A percentile compares a stretch with the other conserved stretches of the same genome.
Evolutionary conservation across 2,113 vertebrate species (phyloP).

Genomic region (Sminthopsis crassicaudata): DNA sequence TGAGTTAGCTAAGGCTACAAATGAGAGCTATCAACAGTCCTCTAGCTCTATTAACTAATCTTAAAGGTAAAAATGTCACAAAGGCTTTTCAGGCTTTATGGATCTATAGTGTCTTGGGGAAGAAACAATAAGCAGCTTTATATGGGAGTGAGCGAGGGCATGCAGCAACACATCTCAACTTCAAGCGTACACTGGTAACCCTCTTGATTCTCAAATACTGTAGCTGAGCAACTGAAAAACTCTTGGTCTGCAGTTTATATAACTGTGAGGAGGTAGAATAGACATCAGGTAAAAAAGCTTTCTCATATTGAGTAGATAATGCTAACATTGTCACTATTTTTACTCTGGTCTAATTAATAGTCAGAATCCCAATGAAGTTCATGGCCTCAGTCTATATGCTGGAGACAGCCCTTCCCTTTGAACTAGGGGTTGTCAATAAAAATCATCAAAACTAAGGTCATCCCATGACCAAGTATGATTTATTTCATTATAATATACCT

Average conservation of each 20-base stretch:
- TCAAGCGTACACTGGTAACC: neutral
- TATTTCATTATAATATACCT: neutral
- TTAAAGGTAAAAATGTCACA: neutral
- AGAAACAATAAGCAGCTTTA: neutral
- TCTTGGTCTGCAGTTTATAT: neutral
- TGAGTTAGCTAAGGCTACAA: neutral
- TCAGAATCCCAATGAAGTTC: neutral
- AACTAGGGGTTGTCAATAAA: neutral
- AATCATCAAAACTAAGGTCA: no score
- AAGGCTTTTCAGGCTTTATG: neutral
- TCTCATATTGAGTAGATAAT: neutral
- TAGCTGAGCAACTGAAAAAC: neutral
- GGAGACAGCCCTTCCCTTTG: neutral
- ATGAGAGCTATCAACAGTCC: neutral
- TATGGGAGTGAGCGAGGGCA: no score
- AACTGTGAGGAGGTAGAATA: neutral
- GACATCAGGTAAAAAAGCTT: neutral
- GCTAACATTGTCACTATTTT: neutral
- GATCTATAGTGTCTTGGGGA: neutral
- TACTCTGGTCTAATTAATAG: neutral
- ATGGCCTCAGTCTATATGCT: neutral
- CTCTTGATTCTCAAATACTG: neutral
- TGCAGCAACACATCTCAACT: neutral
- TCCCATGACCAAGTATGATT: neutral
- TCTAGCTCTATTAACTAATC: neutral